These are phyloP conservation scores for Steinernema scapterisci DNA, from an alignment of 2,888 invertebrate genomes.

Conservation along the genomic window DNA sequence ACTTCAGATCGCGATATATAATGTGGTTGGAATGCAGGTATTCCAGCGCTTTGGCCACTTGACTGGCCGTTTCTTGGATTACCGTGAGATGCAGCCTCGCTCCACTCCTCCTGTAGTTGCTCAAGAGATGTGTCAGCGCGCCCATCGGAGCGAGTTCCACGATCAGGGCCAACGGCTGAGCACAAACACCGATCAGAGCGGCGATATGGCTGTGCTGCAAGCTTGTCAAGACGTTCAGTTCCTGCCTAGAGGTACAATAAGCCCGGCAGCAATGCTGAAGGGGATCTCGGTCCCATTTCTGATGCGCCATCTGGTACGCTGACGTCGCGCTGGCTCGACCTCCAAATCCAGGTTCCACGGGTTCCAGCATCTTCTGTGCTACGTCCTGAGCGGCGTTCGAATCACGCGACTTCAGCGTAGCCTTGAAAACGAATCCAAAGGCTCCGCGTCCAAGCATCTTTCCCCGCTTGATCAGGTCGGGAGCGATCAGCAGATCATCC, in stretches of 20 bases:
- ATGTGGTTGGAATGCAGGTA: constrained; percentile 90
- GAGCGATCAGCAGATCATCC: constrained; percentile 77
- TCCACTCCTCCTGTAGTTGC: constrained; percentile 84
- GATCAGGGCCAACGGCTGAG: constrained; percentile 84
- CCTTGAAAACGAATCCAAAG: constrained; percentile 93
- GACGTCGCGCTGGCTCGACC: constrained; percentile 75
- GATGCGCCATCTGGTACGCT: constrained; percentile 76
- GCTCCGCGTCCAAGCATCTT: constrained; percentile 86
- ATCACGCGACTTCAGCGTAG: constrained; percentile 71
- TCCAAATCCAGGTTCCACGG: constrained; percentile 82
- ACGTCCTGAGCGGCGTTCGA: constrained; percentile 72
- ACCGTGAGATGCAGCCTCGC: constrained; percentile 80
- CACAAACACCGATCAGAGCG: constrained; percentile 75
- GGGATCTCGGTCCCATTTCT: constrained; percentile 92
- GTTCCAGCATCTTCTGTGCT: constrained; percentile 93
- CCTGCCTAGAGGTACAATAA: constrained; percentile 89
- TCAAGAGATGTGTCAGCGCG: constrained; percentile 81
- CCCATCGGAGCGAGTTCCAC: constrained; percentile 90
- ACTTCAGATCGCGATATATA: constrained; percentile 81
- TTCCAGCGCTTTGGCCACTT: constrained; percentile 86
- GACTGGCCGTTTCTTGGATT: constrained; percentile 83
- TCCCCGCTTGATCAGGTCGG: constrained; percentile 79
- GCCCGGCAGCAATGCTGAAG: constrained; percentile 90
- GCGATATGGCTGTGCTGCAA: constrained; percentile 80
- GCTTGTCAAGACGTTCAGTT: constrained; percentile 80